Percentiles rank a stretch among this genome's conserved stretches.
Conservation (phyloP, 2,888 invertebrate species). For the Resseliella maxima region DNA sequence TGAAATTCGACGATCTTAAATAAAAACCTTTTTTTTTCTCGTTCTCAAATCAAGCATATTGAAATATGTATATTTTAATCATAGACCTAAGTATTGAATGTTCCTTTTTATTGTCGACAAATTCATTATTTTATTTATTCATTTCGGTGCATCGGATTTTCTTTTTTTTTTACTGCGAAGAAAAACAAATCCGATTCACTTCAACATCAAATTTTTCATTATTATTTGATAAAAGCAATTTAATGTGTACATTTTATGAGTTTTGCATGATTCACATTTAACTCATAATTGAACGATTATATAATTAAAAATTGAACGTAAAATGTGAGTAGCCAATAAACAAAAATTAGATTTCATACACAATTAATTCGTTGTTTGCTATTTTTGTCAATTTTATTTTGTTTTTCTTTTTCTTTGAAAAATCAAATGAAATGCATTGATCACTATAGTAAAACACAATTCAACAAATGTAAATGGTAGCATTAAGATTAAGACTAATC, state of each 20-base stretch:
- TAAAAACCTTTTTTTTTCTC: neutral
- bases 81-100: neutral
- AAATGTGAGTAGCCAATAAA: neutral
- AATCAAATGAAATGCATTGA: neutral
- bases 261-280: neutral
- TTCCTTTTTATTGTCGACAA: neutral
- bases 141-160: too few relatives aligned
- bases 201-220: neutral
- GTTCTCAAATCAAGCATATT: neutral
- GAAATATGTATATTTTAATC: neutral
- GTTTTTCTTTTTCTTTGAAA: neutral
- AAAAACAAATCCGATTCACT: neutral
- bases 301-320: neutral
- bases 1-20: neutral
- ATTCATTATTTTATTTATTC: neutral
- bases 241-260: neutral
- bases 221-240: neutral
- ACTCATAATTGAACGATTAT: neutral
- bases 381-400: neutral
- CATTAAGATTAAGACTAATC: neutral
- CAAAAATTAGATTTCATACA: neutral
- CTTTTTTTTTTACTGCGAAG: neutral
- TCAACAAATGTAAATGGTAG: slow-evolving; percentile 10
- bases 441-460: slow-evolving; percentile 4
- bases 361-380: neutral